These are phyloP conservation scores for Macrocentrus cingulum DNA, from an alignment of 1,140 invertebrate genomes.

Conservation along the genomic window DNA sequence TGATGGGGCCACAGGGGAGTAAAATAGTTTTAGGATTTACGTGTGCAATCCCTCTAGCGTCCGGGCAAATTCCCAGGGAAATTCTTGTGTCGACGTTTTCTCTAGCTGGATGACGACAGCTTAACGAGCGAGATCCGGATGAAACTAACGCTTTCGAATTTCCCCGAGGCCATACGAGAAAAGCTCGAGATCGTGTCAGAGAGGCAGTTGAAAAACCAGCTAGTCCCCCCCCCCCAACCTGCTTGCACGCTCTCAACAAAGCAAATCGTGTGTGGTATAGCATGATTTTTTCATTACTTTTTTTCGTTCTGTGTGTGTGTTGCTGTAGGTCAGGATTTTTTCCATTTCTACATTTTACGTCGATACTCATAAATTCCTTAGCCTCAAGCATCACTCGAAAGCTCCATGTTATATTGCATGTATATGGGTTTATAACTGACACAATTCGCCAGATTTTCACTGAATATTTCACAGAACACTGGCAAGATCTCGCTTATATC, in stretches of 20 bases:
- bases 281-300: not conserved
- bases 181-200: not conserved
- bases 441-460: no score
- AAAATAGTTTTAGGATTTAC: slow-evolving; percentile 14
- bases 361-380: slow-evolving; percentile 1
- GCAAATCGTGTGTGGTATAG: no score
- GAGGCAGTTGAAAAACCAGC: no score
- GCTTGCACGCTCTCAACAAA: no score
- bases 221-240: no score
- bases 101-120: not conserved
- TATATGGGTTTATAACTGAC: no score
- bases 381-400: not conserved
- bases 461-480: no score
- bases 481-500: no score
- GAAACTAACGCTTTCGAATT: slow-evolving; percentile 14
- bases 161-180: not conserved
- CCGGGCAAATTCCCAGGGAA: slow-evolving; percentile 1
- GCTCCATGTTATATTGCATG: not conserved
- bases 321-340: not conserved
- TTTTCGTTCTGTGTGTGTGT: not conserved
- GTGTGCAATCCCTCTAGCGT: slow-evolving; percentile 4
- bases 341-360: not conserved
- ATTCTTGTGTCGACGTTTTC: not conserved
- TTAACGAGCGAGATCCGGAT: not conserved
- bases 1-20: not conserved